Evolutionary conservation across 2,888 invertebrate genomes (phyloP).

Genomic region (Uropetala carovei): DNA sequence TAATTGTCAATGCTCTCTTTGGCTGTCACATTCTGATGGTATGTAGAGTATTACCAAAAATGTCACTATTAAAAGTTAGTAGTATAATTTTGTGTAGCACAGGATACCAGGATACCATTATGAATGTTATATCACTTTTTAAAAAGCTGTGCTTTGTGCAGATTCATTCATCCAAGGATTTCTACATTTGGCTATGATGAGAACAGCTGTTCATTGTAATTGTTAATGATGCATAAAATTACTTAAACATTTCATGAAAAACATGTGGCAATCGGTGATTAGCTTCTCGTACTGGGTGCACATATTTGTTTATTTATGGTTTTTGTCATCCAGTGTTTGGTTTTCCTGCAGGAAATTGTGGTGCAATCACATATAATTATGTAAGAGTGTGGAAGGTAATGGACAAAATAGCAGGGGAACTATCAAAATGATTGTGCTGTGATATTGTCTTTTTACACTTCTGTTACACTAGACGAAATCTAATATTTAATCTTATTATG

Average conservation of each 20-base stretch:
- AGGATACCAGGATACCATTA: conserved; percentile 68
- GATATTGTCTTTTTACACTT: conserved; percentile 68
- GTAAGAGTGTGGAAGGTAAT: conserved; percentile 66
- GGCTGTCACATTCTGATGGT: conserved; percentile 66
- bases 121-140: conserved; percentile 66
- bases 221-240: conserved; percentile 39
- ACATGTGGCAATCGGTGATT: conserved; percentile 28
- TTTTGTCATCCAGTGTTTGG: conserved; percentile 64
- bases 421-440: conserved; percentile 68
- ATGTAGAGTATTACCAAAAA: conserved; percentile 66
- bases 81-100: conserved; percentile 67
- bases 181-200: conserved; percentile 58
- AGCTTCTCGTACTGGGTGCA: conserved; percentile 48
- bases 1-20: conserved; percentile 57
- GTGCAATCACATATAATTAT: conserved; percentile 58
- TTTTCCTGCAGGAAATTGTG: conserved; percentile 59
- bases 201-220: conserved; percentile 55
- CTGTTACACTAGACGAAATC: conserved; percentile 66
- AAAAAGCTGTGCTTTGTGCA: conserved; percentile 55
- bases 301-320: not conserved
- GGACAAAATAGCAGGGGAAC: conserved; percentile 65
- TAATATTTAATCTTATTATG: conserved; percentile 57
- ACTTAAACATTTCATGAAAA: conserved; percentile 28
- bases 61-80: conserved; percentile 66
- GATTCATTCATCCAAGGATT: conserved; percentile 51